Conservation (phyloP, 2,797 vertebrate species). For the Decapterus maruadsi region DNA sequence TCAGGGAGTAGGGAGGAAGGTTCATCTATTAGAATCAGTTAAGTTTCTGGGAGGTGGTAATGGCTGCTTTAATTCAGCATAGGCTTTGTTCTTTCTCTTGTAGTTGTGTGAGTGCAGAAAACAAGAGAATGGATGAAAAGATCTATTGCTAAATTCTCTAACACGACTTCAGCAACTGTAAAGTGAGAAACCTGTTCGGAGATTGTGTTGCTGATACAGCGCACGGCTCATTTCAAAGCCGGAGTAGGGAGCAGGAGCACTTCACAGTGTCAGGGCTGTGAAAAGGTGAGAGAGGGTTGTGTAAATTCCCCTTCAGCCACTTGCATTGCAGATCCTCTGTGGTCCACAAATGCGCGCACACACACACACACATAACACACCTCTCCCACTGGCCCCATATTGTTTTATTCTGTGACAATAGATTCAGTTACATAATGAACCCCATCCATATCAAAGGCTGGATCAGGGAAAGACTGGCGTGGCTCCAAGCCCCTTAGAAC, state of each 20-base stretch:
- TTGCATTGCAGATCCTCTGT: constrained; percentile 46
- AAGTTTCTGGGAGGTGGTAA: constrained; percentile 24
- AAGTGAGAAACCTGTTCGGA: constrained; percentile 52
- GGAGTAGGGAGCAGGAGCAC: constrained; percentile 17
- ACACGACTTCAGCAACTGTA: constrained; percentile 46
- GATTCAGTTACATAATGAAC: constrained; percentile 85
- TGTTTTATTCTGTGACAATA: constrained; percentile 82
- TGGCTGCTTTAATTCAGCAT: constrained; percentile 30
- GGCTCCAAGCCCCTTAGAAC: constrained; percentile 75
- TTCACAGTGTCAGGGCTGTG: constrained; percentile 48
- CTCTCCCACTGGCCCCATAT: constrained; percentile 67
- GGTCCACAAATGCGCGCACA: constrained; percentile 10
- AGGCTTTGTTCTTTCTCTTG: constrained; percentile 32
- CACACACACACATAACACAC: constrained; percentile 47
- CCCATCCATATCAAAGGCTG: constrained; percentile 83
- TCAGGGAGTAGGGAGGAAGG: constrained; percentile 17
- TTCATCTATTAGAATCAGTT: constrained; percentile 41
- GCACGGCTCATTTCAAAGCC: constrained; percentile 31
- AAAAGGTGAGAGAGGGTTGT: constrained; percentile 48
- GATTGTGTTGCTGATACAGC: constrained; percentile 24
- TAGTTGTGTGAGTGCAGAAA: constrained; percentile 37
- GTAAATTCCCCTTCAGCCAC: constrained; percentile 36
- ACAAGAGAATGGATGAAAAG: constrained; percentile 45
- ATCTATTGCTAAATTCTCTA: constrained; percentile 26
- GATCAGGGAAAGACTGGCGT: constrained; percentile 74